Conservation (phyloP, 2,888 invertebrate species). For the Orthonevra nobilis region DNA sequence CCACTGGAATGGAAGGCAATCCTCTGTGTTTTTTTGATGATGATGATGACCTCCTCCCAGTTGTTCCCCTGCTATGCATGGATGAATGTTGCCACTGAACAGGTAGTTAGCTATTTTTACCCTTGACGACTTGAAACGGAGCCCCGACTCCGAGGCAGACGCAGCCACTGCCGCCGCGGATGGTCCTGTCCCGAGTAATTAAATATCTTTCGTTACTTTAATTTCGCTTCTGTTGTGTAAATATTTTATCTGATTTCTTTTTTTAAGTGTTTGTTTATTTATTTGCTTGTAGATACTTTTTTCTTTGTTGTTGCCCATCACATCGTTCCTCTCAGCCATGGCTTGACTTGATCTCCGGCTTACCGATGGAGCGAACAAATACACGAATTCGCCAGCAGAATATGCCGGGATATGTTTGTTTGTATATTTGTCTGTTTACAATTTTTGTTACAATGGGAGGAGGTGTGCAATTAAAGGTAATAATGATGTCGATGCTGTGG, state of each 20-base stretch:
- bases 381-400: constrained; percentile 48
- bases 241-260: constrained; percentile 66
- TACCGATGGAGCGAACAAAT: constrained; percentile 56
- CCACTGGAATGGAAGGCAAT: constrained; percentile 28
- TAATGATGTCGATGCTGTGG: constrained; percentile 57
- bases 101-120: constrained; percentile 49
- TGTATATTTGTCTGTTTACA: constrained; percentile 11
- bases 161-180: not conserved
- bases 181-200: constrained; percentile 51
- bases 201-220: constrained; percentile 63
- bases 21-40: too few species aligned
- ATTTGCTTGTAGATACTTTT: constrained; percentile 21
- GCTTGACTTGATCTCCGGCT: constrained; percentile 32
- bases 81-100: constrained; percentile 45
- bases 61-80: constrained; percentile 49
- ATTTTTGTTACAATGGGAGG: constrained; percentile 46
- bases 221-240: constrained; percentile 62
- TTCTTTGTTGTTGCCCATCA: not conserved
- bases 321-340: too few species aligned
- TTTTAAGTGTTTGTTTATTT: too few species aligned
- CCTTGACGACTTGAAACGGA: too few species aligned
- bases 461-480: constrained; percentile 58
- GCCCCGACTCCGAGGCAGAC: constrained; percentile 21
- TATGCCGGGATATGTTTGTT: constrained; percentile 48
- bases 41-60: too few species aligned